phyloP scores from a whole-genome alignment of 2,797 vertebrate genomes.

The Crypturellus tataupa region DNA sequence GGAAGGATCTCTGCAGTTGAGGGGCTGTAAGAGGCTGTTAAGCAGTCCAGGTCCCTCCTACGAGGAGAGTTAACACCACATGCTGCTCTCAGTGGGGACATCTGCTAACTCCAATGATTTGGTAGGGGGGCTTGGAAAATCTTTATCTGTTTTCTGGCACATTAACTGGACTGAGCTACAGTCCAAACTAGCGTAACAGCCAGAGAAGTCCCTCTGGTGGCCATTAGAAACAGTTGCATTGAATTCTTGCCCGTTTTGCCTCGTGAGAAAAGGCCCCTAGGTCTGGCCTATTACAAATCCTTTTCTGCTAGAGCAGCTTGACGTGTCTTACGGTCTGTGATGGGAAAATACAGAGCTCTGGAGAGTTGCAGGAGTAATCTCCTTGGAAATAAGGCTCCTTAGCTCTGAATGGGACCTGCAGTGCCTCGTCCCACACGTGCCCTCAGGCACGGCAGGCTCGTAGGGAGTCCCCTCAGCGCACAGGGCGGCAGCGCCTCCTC shows the following conservation, averaged over 20 bases:
- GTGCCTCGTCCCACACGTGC: neutral
- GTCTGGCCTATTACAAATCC: neutral
- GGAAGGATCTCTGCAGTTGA: neutral
- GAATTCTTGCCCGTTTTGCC: conserved; percentile 35
- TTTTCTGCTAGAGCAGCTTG: neutral
- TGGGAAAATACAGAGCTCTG: neutral
- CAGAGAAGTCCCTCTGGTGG: neutral
- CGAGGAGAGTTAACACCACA: neutral
- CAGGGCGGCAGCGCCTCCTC: neutral
- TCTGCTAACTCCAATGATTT: neutral
- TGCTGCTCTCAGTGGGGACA: neutral
- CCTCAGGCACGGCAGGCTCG: neutral
- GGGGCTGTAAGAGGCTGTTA: neutral
- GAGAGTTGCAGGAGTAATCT: neutral
- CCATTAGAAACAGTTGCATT: conserved; percentile 17
- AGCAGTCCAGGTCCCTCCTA: neutral
- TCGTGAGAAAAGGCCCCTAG: neutral
- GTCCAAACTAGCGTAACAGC: neutral
- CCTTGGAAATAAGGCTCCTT: neutral
- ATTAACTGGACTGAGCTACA: conserved; percentile 23
- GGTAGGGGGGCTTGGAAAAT: neutral
- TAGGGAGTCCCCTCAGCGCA: neutral
- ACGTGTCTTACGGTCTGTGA: neutral
- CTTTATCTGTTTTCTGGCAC: conserved; percentile 36
- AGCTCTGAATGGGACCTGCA: neutral